Evolutionary conservation across 2,888 invertebrate genomes (phyloP), one percentile per base, ranked within the genome.

Genomic region (Bembecia ichneumoniformis): DNA sequence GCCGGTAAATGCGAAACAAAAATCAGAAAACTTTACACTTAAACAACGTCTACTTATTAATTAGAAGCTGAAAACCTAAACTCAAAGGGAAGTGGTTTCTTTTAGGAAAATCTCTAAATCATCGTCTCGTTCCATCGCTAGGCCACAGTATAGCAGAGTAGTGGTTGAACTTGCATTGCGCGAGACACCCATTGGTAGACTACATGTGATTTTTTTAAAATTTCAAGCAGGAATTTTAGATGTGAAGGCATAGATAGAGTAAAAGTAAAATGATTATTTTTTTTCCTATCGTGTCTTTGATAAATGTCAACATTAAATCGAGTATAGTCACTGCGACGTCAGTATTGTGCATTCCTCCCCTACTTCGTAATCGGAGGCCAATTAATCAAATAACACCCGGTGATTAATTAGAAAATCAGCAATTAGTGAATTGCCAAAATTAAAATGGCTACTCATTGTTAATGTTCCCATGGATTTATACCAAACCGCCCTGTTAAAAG

Each of bases 371-470:
- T 78, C 66, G 68, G 71, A 67, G 71, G 68, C 76, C 79, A 75
- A 86, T 86, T 84, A 84, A 86, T 86, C 82, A 86, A 82, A 82
- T 72, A 71, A 77, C 75, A 72, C 76, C 68, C 72, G 55, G 81
- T 84, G 83, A 86, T 84, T 82, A 86, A 86, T 86, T 83, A 78
- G 76, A 71, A 79, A 83, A 84, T 82, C 76, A 74, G 80, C 72
- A 82, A 84, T 84, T 82, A 83, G 73, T 64, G 68, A 77, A 77
- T 74, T 64, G 71, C 66, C 59, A 61, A 72, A 73, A 44, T 44
- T 44, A 44, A 44, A 46, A 28, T 20, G 46, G 46, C 20, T 40
- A 40, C 13, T 28, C 28, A 28, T 28, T 28, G 28, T 28, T 28
- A 28, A 28, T 28, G 28, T 28, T 5, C 28, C 28, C 28, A 9